phyloP scores from a whole-genome alignment of 2,797 vertebrate species.

The Coilia nasus region DNA sequence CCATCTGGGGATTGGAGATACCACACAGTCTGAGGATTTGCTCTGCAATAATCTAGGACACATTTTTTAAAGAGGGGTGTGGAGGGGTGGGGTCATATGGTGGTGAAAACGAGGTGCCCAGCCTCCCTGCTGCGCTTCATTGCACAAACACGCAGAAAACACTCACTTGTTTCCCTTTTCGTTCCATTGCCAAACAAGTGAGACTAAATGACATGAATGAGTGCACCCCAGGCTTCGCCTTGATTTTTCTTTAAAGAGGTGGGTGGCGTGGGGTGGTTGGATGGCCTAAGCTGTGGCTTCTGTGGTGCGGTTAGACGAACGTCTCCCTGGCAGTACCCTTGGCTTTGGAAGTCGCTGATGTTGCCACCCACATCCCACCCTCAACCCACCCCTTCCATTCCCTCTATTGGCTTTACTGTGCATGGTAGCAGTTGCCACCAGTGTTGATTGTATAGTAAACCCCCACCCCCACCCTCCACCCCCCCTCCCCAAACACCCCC shows the following conservation, averaged over 20 bases:
- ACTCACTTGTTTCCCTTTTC: conserved; percentile 21
- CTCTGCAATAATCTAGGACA: conserved; percentile 49
- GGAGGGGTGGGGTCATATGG: not conserved
- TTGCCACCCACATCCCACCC: no score
- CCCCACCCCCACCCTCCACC: not conserved
- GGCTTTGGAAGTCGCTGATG: not conserved
- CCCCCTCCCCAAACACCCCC: not conserved
- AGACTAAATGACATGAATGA: conserved; percentile 25
- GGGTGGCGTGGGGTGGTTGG: not conserved
- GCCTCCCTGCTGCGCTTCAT: conserved; percentile 35
- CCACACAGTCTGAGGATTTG: conserved; percentile 46
- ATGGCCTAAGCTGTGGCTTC: not conserved
- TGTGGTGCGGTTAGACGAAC: not conserved
- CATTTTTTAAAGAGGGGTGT: conserved; percentile 14
- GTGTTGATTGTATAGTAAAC: not conserved
- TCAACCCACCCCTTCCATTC: not conserved
- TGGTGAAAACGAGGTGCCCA: conserved; percentile 46
- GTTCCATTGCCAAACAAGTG: conserved; percentile 33
- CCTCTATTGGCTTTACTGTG: not conserved
- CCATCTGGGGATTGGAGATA: conserved; percentile 53
- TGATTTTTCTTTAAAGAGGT: not conserved
- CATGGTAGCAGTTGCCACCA: conserved; percentile 12
- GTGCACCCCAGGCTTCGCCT: not conserved
- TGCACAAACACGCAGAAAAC: not conserved
- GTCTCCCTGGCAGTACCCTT: not conserved